phyloP scores from a whole-genome alignment of 2,797 vertebrate genomes.

The Tinamus major region DNA sequence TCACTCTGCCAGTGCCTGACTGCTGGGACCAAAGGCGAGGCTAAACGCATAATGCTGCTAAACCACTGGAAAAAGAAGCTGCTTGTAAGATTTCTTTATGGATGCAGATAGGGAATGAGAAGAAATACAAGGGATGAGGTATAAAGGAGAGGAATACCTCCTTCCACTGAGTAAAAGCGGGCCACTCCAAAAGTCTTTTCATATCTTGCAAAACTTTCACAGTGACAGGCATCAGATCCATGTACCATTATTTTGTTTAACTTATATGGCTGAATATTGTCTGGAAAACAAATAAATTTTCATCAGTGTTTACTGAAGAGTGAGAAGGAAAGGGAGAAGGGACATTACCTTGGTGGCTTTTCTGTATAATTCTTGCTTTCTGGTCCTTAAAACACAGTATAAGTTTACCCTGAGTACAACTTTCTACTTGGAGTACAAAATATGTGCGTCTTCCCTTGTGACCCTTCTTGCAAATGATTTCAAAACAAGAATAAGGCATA shows the following conservation, averaged over 20 bases:
- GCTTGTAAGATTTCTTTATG: not conserved
- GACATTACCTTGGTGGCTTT: not conserved
- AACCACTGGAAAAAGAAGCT: not conserved
- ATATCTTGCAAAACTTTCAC: slow-evolving; percentile 74
- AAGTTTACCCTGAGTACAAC: not conserved
- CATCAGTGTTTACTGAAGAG: not conserved
- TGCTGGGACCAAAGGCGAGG: not conserved
- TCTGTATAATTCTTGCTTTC: not conserved
- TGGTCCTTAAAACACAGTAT: not conserved
- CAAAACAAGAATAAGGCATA: not conserved
- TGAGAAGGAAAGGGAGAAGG: not conserved
- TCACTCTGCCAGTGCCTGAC: not conserved
- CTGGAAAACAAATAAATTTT: slow-evolving; percentile 51
- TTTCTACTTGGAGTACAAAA: not conserved
- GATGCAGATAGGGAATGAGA: not conserved
- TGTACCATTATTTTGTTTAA: slow-evolving; percentile 84
- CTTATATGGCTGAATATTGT: slow-evolving; percentile 77
- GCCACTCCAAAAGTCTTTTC: slow-evolving; percentile 80
- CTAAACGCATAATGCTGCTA: not conserved
- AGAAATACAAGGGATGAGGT: not conserved
- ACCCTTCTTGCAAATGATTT: not conserved
- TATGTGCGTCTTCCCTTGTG: not conserved
- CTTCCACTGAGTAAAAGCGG: slow-evolving; percentile 81
- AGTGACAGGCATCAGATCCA: slow-evolving; percentile 75
- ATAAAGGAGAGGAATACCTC: slow-evolving; percentile 77